Evolutionary conservation across 2,113 vertebrate species (phyloP).

Genomic region (Dicerorhinus sumatrensis): DNA sequence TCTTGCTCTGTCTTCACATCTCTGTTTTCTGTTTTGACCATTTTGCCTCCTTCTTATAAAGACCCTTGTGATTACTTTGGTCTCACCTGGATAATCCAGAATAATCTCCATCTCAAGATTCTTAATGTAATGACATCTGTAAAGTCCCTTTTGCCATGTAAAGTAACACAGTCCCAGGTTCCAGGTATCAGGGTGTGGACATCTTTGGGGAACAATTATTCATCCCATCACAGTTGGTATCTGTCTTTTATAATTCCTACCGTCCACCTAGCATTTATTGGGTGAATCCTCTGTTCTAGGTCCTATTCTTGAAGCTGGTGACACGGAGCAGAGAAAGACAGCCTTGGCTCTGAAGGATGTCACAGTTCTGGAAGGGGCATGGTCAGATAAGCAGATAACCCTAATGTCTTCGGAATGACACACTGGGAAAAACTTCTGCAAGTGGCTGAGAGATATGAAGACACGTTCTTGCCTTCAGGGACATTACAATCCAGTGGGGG

Average conservation of each 20-base stretch:
- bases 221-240: neutral
- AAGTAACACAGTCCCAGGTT: neutral
- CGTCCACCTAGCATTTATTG: neutral
- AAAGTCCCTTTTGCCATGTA: neutral
- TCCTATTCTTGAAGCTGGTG: neutral
- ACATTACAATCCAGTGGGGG: neutral
- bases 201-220: neutral
- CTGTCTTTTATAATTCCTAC: neutral
- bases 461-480: neutral
- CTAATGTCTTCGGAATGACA: neutral
- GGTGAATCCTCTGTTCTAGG: neutral
- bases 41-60: neutral
- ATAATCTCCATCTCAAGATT: neutral
- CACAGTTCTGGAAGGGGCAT: rapidly evolving
- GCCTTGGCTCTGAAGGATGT: neutral
- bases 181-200: neutral
- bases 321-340: neutral
- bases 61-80: neutral
- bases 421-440: neutral
- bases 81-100: neutral
- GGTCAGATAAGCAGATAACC: neutral
- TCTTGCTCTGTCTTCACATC: neutral
- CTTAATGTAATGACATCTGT: neutral
- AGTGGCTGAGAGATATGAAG: neutral
- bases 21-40: neutral